These are phyloP conservation scores for Rhinoraja longicauda DNA, from an alignment of 2,797 vertebrate genomes.

Conservation along the genomic window DNA sequence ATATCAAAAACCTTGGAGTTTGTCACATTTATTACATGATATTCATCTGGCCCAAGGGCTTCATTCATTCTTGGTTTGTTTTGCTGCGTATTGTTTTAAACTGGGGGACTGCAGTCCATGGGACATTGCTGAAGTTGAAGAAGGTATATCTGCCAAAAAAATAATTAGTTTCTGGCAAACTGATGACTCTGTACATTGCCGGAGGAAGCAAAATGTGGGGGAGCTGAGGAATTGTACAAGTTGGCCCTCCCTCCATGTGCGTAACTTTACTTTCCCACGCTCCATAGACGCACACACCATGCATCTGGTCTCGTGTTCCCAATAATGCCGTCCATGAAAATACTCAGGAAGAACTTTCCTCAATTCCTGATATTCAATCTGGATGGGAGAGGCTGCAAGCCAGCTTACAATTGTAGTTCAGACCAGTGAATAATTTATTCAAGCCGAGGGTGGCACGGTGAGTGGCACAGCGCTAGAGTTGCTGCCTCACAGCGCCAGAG, in stretches of 20 bases:
- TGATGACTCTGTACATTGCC: background rate
- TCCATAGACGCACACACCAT: background rate
- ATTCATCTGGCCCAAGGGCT: background rate
- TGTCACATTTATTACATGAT: background rate
- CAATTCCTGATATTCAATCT: background rate
- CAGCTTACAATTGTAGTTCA: background rate
- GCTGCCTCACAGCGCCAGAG: no score
- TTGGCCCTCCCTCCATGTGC: background rate
- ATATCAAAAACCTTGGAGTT: conserved; percentile 4
- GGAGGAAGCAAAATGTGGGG: background rate
- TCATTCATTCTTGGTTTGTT: background rate
- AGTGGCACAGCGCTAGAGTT: no score
- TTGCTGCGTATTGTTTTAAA: background rate
- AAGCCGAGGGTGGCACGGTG: no score
- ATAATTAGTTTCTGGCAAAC: background rate
- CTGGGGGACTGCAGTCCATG: background rate
- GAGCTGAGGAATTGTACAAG: background rate
- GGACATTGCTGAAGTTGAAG: background rate
- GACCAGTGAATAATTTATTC: background rate
- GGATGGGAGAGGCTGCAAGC: background rate
- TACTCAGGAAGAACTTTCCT: background rate
- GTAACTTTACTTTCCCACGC: background rate
- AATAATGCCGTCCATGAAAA: background rate
- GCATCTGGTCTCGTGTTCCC: background rate
- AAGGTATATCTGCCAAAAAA: background rate